These are phyloP conservation scores for Galagoides demidoff DNA, from an alignment of 2,797 vertebrate genomes.

Conservation along the genomic window DNA sequence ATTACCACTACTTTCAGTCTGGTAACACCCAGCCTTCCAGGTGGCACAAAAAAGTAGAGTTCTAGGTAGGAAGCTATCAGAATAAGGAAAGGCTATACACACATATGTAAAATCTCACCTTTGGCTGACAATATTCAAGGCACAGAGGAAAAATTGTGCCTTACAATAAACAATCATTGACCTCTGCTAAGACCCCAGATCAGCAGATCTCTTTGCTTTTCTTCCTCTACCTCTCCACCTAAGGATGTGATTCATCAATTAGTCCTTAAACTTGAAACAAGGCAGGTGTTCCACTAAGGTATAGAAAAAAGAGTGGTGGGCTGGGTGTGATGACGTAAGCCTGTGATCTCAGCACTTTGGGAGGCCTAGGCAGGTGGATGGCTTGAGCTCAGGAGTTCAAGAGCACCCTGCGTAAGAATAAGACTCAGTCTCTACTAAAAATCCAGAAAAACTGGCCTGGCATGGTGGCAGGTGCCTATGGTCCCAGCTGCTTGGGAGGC, in stretches of 20 bases:
- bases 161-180: not conserved
- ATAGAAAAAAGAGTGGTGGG: accelerated
- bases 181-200: accelerated
- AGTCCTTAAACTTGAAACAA: too few relatives aligned
- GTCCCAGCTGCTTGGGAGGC: too few relatives aligned
- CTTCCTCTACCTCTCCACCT: not conserved
- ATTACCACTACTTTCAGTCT: not conserved
- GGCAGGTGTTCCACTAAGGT: too few relatives aligned
- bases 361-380: too few relatives aligned
- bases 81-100: not conserved
- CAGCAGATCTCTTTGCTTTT: not conserved
- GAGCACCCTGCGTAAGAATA: too few relatives aligned
- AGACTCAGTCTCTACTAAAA: too few relatives aligned
- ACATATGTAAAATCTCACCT: not conserved
- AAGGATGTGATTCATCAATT: not conserved
- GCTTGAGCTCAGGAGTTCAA: too few relatives aligned
- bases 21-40: not conserved
- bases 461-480: too few relatives aligned
- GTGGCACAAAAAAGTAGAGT: not conserved
- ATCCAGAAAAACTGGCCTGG: too few relatives aligned
- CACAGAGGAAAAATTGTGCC: not conserved
- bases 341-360: too few relatives aligned
- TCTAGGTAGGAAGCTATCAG: not conserved
- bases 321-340: not conserved
- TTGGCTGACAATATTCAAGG: not conserved